phyloP scores from a whole-genome alignment of 2,113 vertebrate genomes.

The Grantiella picta region DNA sequence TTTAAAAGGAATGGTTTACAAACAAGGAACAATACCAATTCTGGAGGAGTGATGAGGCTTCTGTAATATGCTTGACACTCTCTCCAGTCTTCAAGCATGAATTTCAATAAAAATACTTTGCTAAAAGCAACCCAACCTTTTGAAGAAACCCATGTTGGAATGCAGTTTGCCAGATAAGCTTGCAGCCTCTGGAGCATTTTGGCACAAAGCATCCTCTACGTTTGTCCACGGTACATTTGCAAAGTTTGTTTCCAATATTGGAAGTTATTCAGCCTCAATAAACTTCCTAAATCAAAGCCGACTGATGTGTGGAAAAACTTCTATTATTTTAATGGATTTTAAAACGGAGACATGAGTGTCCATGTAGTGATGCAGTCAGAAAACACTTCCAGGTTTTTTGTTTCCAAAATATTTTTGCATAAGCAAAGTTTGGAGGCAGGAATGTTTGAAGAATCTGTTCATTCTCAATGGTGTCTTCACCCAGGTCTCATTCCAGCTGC shows the following conservation, averaged over 20 bases:
- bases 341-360: not conserved
- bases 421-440: conserved; percentile 30
- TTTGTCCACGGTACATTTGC: not conserved
- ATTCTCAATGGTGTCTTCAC: conserved; percentile 51
- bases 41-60: not conserved
- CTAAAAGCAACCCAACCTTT: not conserved
- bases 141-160: not conserved
- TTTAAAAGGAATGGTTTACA: not conserved
- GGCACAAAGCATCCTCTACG: rapidly evolving
- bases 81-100: not conserved
- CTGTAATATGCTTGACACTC: not conserved
- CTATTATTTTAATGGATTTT: not conserved
- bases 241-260: not conserved
- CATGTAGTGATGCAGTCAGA: conserved; percentile 31
- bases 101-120: not conserved
- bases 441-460: conserved; percentile 32
- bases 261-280: not conserved
- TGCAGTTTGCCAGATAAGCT: not conserved
- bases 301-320: not conserved
- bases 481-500: conserved; percentile 32
- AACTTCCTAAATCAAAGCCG: not conserved
- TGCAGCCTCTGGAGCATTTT: not conserved
- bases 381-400: conserved; percentile 43
- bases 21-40: not conserved
- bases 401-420: conserved; percentile 38